A percentile compares a stretch with the other conserved stretches of the same genome.
Conservation (phyloP, 1,140 invertebrate species). For the Ceratosolen solmsi region DNA sequence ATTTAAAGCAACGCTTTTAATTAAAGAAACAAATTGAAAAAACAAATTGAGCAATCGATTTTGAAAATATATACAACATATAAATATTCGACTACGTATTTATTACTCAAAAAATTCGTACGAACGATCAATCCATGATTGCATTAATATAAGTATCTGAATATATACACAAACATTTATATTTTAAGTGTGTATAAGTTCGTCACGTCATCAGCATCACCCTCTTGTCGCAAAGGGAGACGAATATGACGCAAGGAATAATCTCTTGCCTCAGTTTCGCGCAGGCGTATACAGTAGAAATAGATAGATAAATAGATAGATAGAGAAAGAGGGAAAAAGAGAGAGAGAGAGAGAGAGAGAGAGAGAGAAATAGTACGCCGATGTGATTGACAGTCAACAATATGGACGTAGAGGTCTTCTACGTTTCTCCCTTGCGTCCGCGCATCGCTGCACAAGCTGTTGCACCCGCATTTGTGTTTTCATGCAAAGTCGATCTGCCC, state of each 20-base stretch:
- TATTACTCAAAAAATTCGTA: conserved; percentile 3
- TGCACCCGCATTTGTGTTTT: conserved; percentile 75
- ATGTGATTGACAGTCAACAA: conserved; percentile 54
- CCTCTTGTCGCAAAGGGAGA: neutral
- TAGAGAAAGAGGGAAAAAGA: neutral
- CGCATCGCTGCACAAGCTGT: conserved; percentile 73
- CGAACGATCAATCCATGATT: neutral
- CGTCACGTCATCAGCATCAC: neutral
- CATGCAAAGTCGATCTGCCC: conserved; percentile 71
- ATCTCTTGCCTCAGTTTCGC: conserved; percentile 36
- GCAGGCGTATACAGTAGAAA: neutral
- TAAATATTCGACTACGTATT: too few species aligned
- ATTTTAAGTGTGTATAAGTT: conserved; percentile 58
- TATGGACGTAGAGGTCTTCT: conserved; percentile 57
- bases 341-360: conserved; percentile 8
- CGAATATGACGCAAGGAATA: neutral
- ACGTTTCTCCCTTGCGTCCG: conserved; percentile 67
- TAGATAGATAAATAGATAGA: neutral
- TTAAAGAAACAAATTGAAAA: too few species aligned
- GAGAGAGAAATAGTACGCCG: conserved; percentile 58
- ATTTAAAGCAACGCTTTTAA: too few species aligned
- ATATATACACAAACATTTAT: conserved; percentile 27
- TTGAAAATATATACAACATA: too few species aligned
- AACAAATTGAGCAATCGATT: too few species aligned
- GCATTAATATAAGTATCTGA: neutral